These are phyloP conservation scores for Tylochromis polylepis DNA, from an alignment of 2,113 vertebrate species.

Conservation along the genomic window DNA sequence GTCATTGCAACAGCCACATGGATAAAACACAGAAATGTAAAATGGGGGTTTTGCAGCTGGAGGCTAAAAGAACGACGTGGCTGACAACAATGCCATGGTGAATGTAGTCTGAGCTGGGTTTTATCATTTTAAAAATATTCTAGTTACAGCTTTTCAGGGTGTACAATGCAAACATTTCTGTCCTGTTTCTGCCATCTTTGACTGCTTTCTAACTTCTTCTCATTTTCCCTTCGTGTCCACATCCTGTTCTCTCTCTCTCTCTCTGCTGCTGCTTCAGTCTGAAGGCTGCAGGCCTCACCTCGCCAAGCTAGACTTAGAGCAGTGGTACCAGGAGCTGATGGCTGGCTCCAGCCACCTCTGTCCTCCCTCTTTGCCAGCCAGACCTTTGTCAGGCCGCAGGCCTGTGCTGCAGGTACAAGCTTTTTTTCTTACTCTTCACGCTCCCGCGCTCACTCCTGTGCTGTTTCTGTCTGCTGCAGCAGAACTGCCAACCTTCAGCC, in stretches of 20 bases:
- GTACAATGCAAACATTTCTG: not conserved
- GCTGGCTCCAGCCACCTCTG: slow-evolving; percentile 70
- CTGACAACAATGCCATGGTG: not conserved
- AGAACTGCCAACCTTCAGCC: not conserved
- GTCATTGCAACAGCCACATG: slow-evolving; percentile 19
- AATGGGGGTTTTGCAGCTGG: not conserved
- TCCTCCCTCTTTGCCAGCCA: slow-evolving; percentile 65
- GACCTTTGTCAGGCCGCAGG: slow-evolving; percentile 54
- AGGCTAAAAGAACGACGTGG: slow-evolving; percentile 1
- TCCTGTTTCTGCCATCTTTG: not conserved
- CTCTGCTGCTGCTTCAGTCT: slow-evolving; percentile 26
- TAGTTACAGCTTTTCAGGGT: not conserved
- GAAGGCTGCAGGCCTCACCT: slow-evolving; percentile 63
- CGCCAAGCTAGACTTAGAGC: slow-evolving; percentile 77
- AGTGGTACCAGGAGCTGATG: slow-evolving; percentile 81
- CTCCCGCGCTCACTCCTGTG: not conserved
- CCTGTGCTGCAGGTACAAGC: slow-evolving; percentile 69
- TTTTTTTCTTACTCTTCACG: not conserved
- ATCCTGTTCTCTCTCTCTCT: not conserved
- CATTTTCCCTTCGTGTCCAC: not conserved
- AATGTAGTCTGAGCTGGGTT: not conserved
- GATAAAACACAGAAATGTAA: slow-evolving; percentile 8
- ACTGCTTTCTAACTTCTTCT: slow-evolving; percentile 54
- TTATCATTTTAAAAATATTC: no score
- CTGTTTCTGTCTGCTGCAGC: not conserved